Evolutionary conservation across 2,888 invertebrate genomes (phyloP).

Genomic region (Stegana nigrithorax): DNA sequence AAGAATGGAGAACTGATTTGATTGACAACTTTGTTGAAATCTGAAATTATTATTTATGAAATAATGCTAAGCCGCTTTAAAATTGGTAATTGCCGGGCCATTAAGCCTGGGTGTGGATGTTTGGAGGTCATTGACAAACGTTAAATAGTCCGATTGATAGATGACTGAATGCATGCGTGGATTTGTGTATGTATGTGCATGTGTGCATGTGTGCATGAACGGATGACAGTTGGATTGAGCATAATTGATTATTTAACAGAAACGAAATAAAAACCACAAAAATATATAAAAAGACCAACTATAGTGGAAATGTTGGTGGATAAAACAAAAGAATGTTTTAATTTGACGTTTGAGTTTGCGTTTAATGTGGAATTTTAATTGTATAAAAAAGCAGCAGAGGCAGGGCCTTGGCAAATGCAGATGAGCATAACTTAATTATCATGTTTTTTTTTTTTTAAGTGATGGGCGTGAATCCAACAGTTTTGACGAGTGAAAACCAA

Average conservation of each 20-base stretch:
- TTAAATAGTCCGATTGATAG: no score
- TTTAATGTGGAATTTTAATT: constrained; percentile 53
- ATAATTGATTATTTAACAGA: constrained; percentile 55
- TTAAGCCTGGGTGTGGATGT: constrained; percentile 53
- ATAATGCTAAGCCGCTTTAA: constrained; percentile 53
- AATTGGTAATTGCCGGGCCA: constrained; percentile 56
- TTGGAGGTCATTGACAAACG: constrained; percentile 60
- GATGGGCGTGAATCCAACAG: no score
- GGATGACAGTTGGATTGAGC: background rate
- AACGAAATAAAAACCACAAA: constrained; percentile 9
- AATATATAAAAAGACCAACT: background rate
- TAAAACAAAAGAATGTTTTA: constrained; percentile 50
- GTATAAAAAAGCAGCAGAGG: constrained; percentile 26
- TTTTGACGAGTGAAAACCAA: no score
- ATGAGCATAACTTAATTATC: no score
- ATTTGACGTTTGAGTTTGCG: constrained; percentile 56
- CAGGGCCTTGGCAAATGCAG: constrained; percentile 33
- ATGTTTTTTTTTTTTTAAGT: no score
- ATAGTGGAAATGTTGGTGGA: no score
- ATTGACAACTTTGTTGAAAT: constrained; percentile 63
- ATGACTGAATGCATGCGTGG: no score
- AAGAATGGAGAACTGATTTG: constrained; percentile 28
- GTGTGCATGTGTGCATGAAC: no score
- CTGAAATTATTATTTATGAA: constrained; percentile 56
- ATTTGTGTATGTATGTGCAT: no score